Conservation (phyloP, 2,797 vertebrate genomes). For the Dryobates pubescens region DNA sequence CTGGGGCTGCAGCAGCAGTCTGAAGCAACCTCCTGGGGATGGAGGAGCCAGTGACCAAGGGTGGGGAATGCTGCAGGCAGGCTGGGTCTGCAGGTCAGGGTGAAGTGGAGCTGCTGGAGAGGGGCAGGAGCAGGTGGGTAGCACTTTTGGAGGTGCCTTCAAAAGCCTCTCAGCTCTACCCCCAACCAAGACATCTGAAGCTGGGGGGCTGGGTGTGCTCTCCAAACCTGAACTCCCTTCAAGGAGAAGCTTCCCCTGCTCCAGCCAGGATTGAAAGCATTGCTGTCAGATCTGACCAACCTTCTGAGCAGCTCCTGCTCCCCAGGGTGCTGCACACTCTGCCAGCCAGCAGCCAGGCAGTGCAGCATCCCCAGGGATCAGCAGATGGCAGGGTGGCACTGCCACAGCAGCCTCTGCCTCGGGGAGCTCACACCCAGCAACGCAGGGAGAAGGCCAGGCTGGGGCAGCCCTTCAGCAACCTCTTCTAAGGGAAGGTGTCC, state of each 20-base stretch:
- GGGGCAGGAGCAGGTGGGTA: conserved; percentile 79
- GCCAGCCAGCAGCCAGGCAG: too few relatives aligned
- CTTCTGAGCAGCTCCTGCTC: too few relatives aligned
- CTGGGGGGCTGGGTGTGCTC: not conserved
- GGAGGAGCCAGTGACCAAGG: not conserved
- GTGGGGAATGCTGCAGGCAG: conserved; percentile 87
- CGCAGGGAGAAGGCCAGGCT: too few relatives aligned
- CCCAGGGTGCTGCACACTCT: too few relatives aligned
- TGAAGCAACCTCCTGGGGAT: not conserved
- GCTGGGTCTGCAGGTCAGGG: conserved; percentile 82
- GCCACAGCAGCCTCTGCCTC: not conserved
- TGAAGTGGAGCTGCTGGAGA: conserved; percentile 83
- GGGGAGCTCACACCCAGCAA: too few relatives aligned
- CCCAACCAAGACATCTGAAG: not conserved
- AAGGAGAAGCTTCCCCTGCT: too few relatives aligned
- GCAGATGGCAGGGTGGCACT: not conserved
- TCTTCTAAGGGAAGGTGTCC: too few relatives aligned
- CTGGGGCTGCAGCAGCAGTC: not conserved
- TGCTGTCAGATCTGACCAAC: too few relatives aligned
- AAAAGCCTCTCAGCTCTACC: not conserved
- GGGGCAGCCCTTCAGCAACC: too few relatives aligned
- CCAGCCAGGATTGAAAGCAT: too few relatives aligned
- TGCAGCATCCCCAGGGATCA: not conserved
- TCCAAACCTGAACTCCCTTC: too few relatives aligned
- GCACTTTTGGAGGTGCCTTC: not conserved